Percentiles rank a stretch among this genome's conserved stretches.
Evolutionary conservation across 2,797 vertebrate genomes (phyloP).

Genomic region (Gymnoscopelus braueri): DNA sequence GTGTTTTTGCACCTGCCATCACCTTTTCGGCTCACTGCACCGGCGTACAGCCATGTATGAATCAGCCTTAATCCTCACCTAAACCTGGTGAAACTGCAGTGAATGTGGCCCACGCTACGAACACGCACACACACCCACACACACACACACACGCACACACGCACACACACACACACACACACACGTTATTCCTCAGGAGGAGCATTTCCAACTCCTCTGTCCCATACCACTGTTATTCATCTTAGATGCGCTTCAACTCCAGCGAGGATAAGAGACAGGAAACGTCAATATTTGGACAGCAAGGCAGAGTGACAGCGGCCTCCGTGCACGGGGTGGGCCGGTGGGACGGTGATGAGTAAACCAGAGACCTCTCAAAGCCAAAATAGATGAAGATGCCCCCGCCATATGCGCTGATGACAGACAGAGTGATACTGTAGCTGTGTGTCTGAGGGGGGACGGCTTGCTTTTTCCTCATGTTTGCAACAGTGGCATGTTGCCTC

Average conservation of each 20-base stretch:
- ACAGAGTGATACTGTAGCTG: conserved; percentile 39
- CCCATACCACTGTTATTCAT: conserved; percentile 62
- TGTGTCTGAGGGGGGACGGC: conserved; percentile 34
- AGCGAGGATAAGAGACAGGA: conserved; percentile 59
- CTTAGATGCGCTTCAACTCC: conserved; percentile 56
- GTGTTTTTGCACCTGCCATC: too few species aligned
- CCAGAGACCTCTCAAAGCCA: conserved; percentile 63
- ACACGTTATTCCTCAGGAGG: conserved; percentile 36
- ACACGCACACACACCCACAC: too few species aligned
- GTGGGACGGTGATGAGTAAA: conserved; percentile 64
- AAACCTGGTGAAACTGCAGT: too few species aligned
- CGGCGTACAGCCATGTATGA: too few species aligned
- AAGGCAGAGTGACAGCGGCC: conserved; percentile 40
- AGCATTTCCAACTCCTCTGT: conserved; percentile 62
- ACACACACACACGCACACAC: background rate
- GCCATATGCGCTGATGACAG: conserved; percentile 52
- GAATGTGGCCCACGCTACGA: too few species aligned
- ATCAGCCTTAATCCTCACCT: too few species aligned
- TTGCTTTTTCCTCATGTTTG: conserved; percentile 47
- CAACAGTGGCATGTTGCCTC: conserved; percentile 24
- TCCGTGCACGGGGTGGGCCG: conserved; percentile 51
- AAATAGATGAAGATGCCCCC: conserved; percentile 46
- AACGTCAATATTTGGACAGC: conserved; percentile 77
- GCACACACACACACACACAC: background rate
- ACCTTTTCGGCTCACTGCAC: too few species aligned